Percentiles rank a stretch among this genome's conserved stretches.
phyloP scores from a whole-genome alignment of 2,113 vertebrate genomes.

The human region DNA sequence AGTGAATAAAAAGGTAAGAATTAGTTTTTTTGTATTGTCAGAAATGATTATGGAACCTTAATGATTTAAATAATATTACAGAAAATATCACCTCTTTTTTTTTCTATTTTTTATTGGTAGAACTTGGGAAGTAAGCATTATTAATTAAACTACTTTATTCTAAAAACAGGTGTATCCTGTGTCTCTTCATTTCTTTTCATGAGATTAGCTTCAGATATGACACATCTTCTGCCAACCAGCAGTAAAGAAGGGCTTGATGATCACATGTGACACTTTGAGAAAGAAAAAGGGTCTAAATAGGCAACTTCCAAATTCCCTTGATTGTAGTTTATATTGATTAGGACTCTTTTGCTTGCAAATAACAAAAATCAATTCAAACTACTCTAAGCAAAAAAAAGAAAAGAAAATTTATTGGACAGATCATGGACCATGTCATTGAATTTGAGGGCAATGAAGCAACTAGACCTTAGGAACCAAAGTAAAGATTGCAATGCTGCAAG shows the following conservation, averaged over 20 bases:
- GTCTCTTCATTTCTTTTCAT: not conserved
- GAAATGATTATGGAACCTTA: not conserved
- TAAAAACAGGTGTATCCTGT: not conserved
- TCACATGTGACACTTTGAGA: not conserved
- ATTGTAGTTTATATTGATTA: not conserved
- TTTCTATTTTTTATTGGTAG: not conserved
- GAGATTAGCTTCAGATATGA: not conserved
- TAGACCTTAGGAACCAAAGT: not conserved
- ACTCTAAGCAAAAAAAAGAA: not conserved
- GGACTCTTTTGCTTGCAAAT: slow-evolving; percentile 23
- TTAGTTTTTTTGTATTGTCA: slow-evolving; percentile 13
- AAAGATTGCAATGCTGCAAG: not conserved
- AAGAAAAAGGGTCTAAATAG: not conserved
- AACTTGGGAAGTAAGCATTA: not conserved
- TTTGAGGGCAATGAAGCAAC: not conserved
- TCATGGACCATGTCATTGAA: not conserved
- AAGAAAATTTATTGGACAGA: not conserved
- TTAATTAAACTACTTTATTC: not conserved
- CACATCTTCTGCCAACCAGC: not conserved
- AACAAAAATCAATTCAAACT: slow-evolving; percentile 37
- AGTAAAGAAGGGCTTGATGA: not conserved
- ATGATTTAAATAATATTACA: not conserved
- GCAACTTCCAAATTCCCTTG: slow-evolving; percentile 8
- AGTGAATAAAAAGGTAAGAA: not conserved
- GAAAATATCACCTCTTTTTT: not conserved